Evolutionary conservation across 2,888 invertebrate species (phyloP).

Genomic region (Spatulosminthurus flaviceps): DNA sequence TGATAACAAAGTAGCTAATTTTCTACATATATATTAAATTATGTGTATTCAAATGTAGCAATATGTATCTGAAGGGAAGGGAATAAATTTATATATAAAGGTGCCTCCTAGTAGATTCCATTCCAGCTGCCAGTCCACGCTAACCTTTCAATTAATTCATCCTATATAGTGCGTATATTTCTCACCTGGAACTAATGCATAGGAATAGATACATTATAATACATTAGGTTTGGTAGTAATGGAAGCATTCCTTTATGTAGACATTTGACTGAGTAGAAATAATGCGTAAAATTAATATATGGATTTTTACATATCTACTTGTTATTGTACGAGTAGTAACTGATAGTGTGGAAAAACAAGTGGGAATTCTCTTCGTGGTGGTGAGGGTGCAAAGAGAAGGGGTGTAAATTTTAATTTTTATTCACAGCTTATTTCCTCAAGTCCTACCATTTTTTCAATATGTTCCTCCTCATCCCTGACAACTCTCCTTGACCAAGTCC

Average conservation of each 20-base stretch:
- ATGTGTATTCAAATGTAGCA: not conserved
- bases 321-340: too few relatives aligned
- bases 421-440: not conserved
- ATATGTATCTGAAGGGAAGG: not conserved
- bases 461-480: not conserved
- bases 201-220: not conserved
- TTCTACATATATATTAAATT: too few relatives aligned
- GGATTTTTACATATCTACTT: too few relatives aligned
- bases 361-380: not conserved
- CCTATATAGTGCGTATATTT: too few relatives aligned
- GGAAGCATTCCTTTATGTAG: too few relatives aligned
- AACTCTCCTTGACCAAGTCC: not conserved
- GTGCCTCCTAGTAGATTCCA: not conserved
- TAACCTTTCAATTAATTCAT: conserved; percentile 37
- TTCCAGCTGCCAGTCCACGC: conserved; percentile 29
- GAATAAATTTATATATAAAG: not conserved
- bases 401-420: conserved; percentile 3
- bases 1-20: not conserved
- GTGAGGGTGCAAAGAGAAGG: not conserved
- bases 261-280: too few relatives aligned
- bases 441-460: not conserved
- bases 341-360: too few relatives aligned
- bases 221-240: too few relatives aligned
- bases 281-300: too few relatives aligned
- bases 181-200: too few relatives aligned